phyloP scores from a whole-genome alignment of 2,888 invertebrate genomes.

The Anagyrus pseudococci region DNA sequence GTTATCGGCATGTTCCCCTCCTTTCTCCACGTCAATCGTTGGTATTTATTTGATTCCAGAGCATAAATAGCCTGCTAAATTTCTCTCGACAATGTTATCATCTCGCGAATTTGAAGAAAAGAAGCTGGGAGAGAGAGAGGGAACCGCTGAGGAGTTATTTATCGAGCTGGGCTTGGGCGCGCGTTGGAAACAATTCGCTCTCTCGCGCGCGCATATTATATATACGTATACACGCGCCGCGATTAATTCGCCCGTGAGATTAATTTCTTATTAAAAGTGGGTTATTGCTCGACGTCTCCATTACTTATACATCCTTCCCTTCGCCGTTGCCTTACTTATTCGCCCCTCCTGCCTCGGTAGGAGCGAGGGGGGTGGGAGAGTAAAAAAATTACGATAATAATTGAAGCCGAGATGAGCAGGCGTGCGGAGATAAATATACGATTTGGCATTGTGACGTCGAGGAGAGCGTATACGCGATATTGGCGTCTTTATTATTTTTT shows the following conservation, averaged over 20 bases:
- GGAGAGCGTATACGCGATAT: too few relatives aligned
- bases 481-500: too few relatives aligned
- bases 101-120: too few relatives aligned
- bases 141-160: not conserved
- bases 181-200: too few relatives aligned
- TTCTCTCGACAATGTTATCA: too few relatives aligned
- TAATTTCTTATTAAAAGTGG: constrained; percentile 23
- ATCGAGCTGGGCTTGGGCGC: too few relatives aligned
- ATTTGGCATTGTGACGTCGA: too few relatives aligned
- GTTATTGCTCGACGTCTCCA: constrained; percentile 15
- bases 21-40: not conserved
- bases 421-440: too few relatives aligned
- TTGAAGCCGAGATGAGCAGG: not conserved
- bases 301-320: constrained; percentile 5
- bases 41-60: not conserved
- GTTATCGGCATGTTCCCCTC: not conserved
- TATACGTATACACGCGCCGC: not conserved
- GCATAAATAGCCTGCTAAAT: too few relatives aligned
- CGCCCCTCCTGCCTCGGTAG: too few relatives aligned
- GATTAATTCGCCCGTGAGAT: constrained; percentile 18
- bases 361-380: too few relatives aligned
- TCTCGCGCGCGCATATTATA: not conserved
- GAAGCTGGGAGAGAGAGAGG: not conserved
- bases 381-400: not conserved
- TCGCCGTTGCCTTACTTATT: too few relatives aligned